Evolutionary conservation across 2,888 invertebrate species (phyloP), one percentile per base, ranked within the genome.

Genomic region (Epistrophe grossulariae): DNA sequence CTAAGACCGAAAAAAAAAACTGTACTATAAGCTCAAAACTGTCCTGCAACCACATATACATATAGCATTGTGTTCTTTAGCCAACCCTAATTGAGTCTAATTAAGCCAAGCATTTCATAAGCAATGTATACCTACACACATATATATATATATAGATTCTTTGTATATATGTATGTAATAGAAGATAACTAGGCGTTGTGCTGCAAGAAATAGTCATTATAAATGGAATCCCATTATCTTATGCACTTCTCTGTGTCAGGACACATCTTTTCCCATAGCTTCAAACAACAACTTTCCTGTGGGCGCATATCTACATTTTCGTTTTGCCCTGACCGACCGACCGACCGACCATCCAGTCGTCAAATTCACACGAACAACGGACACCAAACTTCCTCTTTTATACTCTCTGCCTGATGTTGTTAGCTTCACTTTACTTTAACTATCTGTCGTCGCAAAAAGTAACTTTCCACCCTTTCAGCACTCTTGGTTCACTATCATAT

Each of bases 21-120:
- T 19, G 8, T 17, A 6, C 17, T 2, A n/a, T n/a, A 35, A 35
- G 9, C 43, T 52, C 5, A 45, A 24, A 66, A 76, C 59, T 71
- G 17, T 59, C 59, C 68, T 59, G 45, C 50, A 28, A 68, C 71
- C 55, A 52, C 62, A 59, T 52, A 76, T 48, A 59, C 50, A 66
- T 52, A 76, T 70, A 72, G 45, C 60, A 60, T 17, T 68, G 19
- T 55, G 28, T 59, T 60, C 48, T 17, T 15, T 64, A 15, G 28
- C 28, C 55, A 68, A n/a, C 84, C 60, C 80, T 84, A 84, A 84
- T 80, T 84, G 84, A 45, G 80, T 59, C 84, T 84, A 76, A 80
- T 84, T 80, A 84, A 84, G 80, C 76, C 79, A 74, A 79, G 60
- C 77, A 72, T 43, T 24, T 57, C 45, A 80, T 70, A 60, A 77